A percentile compares a stretch with the other conserved stretches of the same genome.
phyloP scores from a whole-genome alignment of 1,140 invertebrate genomes.

The Zaprionus lachaisei region DNA sequence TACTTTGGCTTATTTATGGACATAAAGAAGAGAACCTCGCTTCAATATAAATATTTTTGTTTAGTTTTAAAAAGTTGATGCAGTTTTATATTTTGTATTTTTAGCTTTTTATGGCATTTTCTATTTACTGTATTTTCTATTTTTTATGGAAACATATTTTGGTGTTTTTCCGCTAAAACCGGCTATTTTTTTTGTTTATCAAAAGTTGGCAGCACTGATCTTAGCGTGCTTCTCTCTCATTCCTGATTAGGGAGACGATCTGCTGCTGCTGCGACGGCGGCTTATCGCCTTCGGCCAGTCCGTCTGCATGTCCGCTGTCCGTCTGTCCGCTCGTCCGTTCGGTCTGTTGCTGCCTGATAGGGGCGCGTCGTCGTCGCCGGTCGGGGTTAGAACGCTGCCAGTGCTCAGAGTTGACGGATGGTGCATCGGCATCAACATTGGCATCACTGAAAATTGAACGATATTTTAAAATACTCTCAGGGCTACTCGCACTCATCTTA shows the following conservation, averaged over 20 bases:
- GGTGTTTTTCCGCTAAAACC: no score
- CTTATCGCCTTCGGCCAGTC: slow-evolving; percentile 10
- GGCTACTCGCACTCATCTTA: slow-evolving; percentile 13
- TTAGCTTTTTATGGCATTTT: no score
- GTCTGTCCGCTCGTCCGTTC: not conserved
- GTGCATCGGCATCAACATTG: slow-evolving; percentile 40
- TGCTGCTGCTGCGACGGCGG: not conserved
- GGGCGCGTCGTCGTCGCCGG: slow-evolving; percentile 51
- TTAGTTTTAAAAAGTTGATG: no score
- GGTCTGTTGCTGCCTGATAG: slow-evolving; percentile 57
- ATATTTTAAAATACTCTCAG: not conserved
- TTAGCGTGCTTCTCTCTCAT: not conserved
- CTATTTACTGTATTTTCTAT: no score
- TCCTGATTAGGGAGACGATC: not conserved
- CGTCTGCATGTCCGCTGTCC: not conserved
- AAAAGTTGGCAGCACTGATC: no score
- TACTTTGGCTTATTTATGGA: no score
- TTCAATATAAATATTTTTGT: no score
- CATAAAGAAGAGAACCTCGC: no score
- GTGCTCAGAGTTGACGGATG: slow-evolving; percentile 66
- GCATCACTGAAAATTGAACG: slow-evolving; percentile 9
- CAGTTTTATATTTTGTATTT: no score
- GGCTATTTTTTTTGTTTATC: no score
- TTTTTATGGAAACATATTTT: no score
- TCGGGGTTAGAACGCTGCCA: slow-evolving; percentile 63